These are phyloP conservation scores for Parnassius mnemosyne DNA, from an alignment of 2,888 invertebrate genomes.

Conservation along the genomic window DNA sequence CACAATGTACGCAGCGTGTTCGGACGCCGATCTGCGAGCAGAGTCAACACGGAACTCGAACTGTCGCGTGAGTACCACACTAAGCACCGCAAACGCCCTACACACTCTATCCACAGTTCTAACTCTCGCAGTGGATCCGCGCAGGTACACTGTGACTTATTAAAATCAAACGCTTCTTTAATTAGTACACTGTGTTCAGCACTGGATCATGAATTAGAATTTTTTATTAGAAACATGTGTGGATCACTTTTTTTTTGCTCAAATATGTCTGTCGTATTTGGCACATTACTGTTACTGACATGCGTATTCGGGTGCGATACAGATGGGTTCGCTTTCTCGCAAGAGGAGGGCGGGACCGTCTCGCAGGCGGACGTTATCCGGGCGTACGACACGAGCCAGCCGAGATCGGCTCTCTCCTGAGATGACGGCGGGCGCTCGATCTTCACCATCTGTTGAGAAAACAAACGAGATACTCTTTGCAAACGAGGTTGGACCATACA, in stretches of 20 bases:
- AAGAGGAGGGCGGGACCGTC: constrained; percentile 98
- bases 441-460: constrained; percentile 27
- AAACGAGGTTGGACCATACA: constrained; percentile 7
- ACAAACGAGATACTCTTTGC: no score
- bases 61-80: constrained; percentile 91
- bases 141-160: constrained; percentile 8
- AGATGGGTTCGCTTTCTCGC: constrained; percentile 99
- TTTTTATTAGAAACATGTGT: not conserved
- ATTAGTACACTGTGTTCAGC: constrained; percentile 12
- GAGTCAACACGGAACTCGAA: constrained; percentile 93
- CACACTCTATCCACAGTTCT: constrained; percentile 38
- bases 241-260: not conserved
- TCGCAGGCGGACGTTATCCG: constrained; percentile 97
- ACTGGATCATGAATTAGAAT: not conserved
- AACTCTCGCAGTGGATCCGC: constrained; percentile 2
- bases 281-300: constrained; percentile 10
- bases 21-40: constrained; percentile 87
- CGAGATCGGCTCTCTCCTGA: constrained; percentile 88
- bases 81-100: constrained; percentile 47
- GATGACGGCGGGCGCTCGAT: constrained; percentile 39
- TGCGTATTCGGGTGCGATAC: constrained; percentile 32
- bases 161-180: not conserved
- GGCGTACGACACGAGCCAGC: constrained; percentile 96
- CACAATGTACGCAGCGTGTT: constrained; percentile 97
- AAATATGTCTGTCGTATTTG: not conserved